A percentile compares a stretch with the other conserved stretches of the same genome.
Conservation (phyloP, 2,797 vertebrate genomes). For the Bryconaethiops microstoma region DNA sequence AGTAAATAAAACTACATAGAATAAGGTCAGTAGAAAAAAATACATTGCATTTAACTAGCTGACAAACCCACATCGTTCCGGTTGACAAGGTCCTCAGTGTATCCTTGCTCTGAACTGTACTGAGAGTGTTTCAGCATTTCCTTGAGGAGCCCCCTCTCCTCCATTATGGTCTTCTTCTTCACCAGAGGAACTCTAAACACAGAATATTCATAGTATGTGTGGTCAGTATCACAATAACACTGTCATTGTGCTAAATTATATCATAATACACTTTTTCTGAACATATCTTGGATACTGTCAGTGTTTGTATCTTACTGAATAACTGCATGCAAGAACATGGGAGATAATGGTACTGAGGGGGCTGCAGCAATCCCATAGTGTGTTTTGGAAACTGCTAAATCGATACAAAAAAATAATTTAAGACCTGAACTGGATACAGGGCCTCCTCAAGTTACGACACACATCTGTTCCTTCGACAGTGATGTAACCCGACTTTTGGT, state of each 20-base stretch:
- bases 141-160: conserved; percentile 21
- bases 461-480: too few species aligned
- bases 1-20: background rate
- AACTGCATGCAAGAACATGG: too few species aligned
- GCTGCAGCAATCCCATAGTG: too few species aligned
- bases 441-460: too few species aligned
- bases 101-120: conserved; percentile 40
- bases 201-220: background rate
- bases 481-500: too few species aligned
- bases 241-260: background rate
- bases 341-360: too few species aligned
- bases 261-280: background rate
- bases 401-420: too few species aligned
- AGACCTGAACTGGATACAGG: too few species aligned
- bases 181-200: conserved; percentile 39
- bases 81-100: conserved; percentile 48
- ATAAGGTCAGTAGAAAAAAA: background rate
- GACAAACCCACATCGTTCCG: conserved; percentile 43
- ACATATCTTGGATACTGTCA: background rate
- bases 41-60: background rate
- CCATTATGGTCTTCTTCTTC: conserved; percentile 36
- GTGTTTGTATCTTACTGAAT: background rate
- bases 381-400: too few species aligned
- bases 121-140: conserved; percentile 25
- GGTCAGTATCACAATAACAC: background rate